Evolutionary conservation across 2,888 invertebrate genomes (phyloP).

Genomic region (Hypsopygia costalis): DNA sequence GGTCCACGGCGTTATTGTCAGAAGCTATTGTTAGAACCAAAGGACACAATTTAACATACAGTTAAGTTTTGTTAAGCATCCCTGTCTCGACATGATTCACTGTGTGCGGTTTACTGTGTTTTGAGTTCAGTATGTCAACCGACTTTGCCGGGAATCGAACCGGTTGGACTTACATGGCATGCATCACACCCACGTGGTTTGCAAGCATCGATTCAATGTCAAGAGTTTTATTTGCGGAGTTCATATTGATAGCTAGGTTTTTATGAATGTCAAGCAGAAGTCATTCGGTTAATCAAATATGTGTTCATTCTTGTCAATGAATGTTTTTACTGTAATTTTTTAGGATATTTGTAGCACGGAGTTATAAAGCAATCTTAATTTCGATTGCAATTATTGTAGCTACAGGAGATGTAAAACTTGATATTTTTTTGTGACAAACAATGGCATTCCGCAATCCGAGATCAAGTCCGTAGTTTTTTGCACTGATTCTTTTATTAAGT

Average conservation of each 20-base stretch:
- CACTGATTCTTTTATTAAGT: neutral
- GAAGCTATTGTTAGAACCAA: too few species aligned
- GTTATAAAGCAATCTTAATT: too few species aligned
- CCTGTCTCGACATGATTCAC: slow-evolving; percentile 5
- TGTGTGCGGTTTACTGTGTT: slow-evolving; percentile 15
- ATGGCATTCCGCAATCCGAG: neutral
- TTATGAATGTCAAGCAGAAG: too few species aligned
- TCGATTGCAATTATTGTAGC: too few species aligned
- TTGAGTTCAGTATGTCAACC: slow-evolving; percentile 40
- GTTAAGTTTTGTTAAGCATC: slow-evolving; percentile 8
- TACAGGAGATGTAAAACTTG: too few species aligned
- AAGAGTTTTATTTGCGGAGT: neutral
- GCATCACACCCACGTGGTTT: slow-evolving; percentile 7
- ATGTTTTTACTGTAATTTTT: too few species aligned
- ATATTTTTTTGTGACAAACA: neutral
- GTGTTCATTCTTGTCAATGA: too few species aligned
- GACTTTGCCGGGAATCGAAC: slow-evolving; percentile 31
- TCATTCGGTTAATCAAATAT: too few species aligned
- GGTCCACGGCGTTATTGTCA: neutral
- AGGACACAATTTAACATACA: neutral
- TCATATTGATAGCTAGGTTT: too few species aligned
- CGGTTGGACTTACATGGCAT: slow-evolving; percentile 26
- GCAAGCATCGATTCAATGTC: slow-evolving; percentile 7
- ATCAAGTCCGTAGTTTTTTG: neutral
- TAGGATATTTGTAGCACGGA: too few species aligned